Evolutionary conservation across 1,140 invertebrate genomes (phyloP), one percentile per base, ranked within the genome.

Genomic region (Apis laboriosa): DNA sequence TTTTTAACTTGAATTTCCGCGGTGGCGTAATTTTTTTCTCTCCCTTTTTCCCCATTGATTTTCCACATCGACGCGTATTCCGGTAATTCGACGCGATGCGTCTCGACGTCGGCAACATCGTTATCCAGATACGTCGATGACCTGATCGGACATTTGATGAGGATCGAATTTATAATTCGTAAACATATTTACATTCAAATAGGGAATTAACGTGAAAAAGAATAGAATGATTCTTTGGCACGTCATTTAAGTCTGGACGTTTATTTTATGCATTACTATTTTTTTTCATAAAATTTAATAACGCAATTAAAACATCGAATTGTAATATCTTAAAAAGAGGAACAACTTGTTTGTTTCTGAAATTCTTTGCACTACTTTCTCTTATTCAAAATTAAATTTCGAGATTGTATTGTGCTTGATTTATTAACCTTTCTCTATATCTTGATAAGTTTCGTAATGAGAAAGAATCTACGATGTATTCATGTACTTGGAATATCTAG

Each of bases 111-210:
- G 49, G 51, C 58, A 55, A 78, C 58, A 43, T 83, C 76, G 76
- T 71, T 67, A 67, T n/a, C 34, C 43, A 21, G 63, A 80, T 80
- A 55, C 9, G 58, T 73, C 77, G 68, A 81, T 75, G 79, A 51
- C 71, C 61, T 34, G 55, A 34, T 67, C 53, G 53, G 63, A 75
- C 72, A n/a, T 63, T 58, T 58, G 7, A n/a, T 9, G 53, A 56
- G 34, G 34, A 66, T 67, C 61, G 61, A 67, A 66, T 28, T 58
- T 24, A 58, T 74, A 75, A 81, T 15, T 28, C 53, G 51, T 24
- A 67, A 76, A 75, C 24, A 1, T 60, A 81, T 81, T 81, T 81
- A 67, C 79, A 81, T 81, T 55, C 53, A 81, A 76, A 81, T 81
- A 51, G 63, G 21, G 7, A 67, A 81, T 81, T 76, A 81, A 81